Base-by-base conservation (phyloP, 2,888 invertebrate genomes). In the Flabesymbios commensalis region DNA sequence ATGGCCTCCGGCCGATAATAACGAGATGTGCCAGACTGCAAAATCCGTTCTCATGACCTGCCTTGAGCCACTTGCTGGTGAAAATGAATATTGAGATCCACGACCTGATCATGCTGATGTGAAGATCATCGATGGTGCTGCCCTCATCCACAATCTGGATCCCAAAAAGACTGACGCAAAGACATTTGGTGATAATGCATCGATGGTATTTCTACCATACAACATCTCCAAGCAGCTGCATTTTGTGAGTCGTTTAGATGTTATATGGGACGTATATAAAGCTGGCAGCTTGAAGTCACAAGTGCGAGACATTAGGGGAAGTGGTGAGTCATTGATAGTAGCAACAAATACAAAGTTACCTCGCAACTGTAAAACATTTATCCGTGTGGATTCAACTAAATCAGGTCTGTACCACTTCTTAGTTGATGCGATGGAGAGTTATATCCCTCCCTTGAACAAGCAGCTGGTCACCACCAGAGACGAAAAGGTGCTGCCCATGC, bases 361-460 rank as follows among this genome's bases (percentile, higher is more conserved):
- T 39, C 28, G 43, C 5, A 66, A 63, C 49, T 67, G 57, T 49
- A 26, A 67, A 39, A 29, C 41, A 24, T 66, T 66, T 33, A 56
- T 66, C 3, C 32, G 62, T n/a, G 47, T 52, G 28, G 51, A 63
- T 43, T 41, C 53, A 17, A 67, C 67, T 43, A 67, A 67, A 52
- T 36, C 41, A n/a, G 57, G 55, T 39, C 42, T 64, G 32, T 64
- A 64, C 32, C 17, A 39, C 10, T 61, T 32, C 39, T 49, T 65
- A 5, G 52, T 52, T 24, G 28, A 32, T 45, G 45, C 1, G 19
- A 19, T 17, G 4, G 33, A 24, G 31, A 22, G 14, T n/a, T 3
- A 41, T 19, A 42, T 22, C 33, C 48, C 43, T 36, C 19, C 32
- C 10, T 4, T 7, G 48, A 28, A 32, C 5, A 56, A 33, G 36